Conservation (phyloP, 2,888 invertebrate species). For the Noctua janthina region DNA sequence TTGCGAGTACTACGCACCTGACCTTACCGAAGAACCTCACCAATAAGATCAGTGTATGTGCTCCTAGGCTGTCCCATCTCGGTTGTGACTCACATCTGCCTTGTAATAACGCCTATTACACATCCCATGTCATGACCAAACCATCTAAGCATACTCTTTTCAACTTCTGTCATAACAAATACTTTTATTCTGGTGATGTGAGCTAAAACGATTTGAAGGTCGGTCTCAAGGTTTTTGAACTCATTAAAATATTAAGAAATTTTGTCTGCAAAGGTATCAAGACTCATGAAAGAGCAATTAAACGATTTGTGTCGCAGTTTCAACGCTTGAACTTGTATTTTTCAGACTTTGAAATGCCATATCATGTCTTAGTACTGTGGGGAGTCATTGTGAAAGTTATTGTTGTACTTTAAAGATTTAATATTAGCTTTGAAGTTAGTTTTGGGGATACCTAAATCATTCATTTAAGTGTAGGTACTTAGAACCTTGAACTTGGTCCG, state of each 20-base stretch:
- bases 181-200: conserved; percentile 17
- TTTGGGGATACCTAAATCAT: neutral
- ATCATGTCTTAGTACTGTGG: conserved; percentile 21
- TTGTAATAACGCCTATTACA: neutral
- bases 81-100: neutral
- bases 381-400: conserved; percentile 9
- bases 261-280: conserved; percentile 47
- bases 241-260: conserved; percentile 56
- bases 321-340: conserved; percentile 26
- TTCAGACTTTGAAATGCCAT: conserved; percentile 31
- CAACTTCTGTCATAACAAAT: conserved; percentile 14
- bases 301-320: conserved; percentile 37
- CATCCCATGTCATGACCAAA: neutral
- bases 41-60: neutral
- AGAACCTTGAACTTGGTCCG: neutral
- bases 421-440: neutral
- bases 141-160: neutral
- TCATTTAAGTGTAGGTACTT: conserved; percentile 4
- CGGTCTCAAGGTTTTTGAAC: conserved; percentile 39
- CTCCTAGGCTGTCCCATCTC: neutral
- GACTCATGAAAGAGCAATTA: conserved; percentile 35
- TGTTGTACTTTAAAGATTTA: conserved; percentile 6
- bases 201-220: conserved; percentile 9
- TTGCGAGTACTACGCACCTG: neutral
- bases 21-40: neutral